Percentiles rank a stretch among this genome's conserved stretches.
phyloP scores from a whole-genome alignment of 2,797 vertebrate species.

The Mionectes olivaceus region DNA sequence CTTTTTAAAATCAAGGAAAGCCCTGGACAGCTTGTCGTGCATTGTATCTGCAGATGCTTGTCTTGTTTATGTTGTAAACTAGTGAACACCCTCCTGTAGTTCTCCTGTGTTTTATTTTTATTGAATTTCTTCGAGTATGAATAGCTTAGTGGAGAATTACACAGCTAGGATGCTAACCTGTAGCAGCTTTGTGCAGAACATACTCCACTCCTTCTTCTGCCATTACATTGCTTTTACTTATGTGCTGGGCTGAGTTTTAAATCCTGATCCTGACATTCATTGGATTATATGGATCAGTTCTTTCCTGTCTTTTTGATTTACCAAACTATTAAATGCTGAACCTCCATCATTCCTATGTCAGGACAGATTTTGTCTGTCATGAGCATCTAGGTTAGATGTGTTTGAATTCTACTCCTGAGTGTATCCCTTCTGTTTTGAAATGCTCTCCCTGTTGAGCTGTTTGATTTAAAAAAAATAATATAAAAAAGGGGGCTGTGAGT shows the following conservation, averaged over 20 bases:
- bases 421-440: slow-evolving; percentile 45
- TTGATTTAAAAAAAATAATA: background rate
- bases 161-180: slow-evolving; percentile 13
- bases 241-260: slow-evolving; percentile 63
- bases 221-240: background rate
- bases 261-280: slow-evolving; percentile 64
- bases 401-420: slow-evolving; percentile 61
- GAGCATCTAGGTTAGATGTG: slow-evolving; percentile 28
- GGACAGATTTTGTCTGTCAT: slow-evolving; percentile 59
- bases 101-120: slow-evolving; percentile 50
- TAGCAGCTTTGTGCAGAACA: background rate
- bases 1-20: background rate
- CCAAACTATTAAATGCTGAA: slow-evolving; percentile 64
- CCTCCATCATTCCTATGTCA: slow-evolving; percentile 49
- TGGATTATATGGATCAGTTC: slow-evolving; percentile 63
- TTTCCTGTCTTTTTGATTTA: slow-evolving; percentile 67
- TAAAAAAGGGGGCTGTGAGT: background rate
- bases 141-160: slow-evolving; percentile 34
- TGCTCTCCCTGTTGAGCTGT: slow-evolving; percentile 8
- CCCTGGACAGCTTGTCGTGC: slow-evolving; percentile 8
- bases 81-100: background rate
- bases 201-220: background rate
- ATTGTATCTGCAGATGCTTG: slow-evolving; percentile 10
- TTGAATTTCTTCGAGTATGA: slow-evolving; percentile 29
- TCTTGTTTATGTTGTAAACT: background rate